phyloP scores from a whole-genome alignment of 92 coral and sea anemone genomes.

The Meandrina meandrites region DNA sequence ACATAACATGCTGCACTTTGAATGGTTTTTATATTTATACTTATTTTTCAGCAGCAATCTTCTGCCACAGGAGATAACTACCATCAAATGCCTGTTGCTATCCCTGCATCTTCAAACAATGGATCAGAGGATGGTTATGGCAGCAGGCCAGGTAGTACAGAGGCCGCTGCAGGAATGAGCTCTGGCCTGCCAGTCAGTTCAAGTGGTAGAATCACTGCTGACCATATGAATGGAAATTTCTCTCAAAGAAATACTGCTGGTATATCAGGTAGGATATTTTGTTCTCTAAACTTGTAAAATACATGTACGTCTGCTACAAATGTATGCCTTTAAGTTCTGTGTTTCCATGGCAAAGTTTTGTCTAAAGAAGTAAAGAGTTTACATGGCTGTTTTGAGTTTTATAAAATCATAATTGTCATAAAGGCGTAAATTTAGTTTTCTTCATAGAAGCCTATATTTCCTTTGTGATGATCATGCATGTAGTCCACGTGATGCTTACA shows the following conservation, averaged over 20 bases:
- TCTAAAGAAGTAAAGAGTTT: not conserved
- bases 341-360: too few relatives aligned
- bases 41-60: conserved; percentile 30
- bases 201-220: conserved; percentile 78
- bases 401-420: too few relatives aligned
- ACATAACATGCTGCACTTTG: not conserved
- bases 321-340: too few relatives aligned
- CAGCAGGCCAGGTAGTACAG: conserved; percentile 67
- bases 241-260: conserved; percentile 48
- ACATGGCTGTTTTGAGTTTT: not conserved
- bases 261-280: conserved; percentile 62
- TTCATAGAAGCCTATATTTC: too few relatives aligned
- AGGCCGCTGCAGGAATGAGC: conserved; percentile 70
- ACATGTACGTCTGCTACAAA: too few relatives aligned
- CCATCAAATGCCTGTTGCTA: conserved; percentile 76
- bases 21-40: not conserved
- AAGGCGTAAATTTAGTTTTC: too few relatives aligned
- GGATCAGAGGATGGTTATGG: conserved; percentile 59
- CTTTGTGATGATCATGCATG: too few relatives aligned
- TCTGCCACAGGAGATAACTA: conserved; percentile 10
- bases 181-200: conserved; percentile 65
- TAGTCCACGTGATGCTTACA: too few relatives aligned
- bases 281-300: too few relatives aligned
- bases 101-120: conserved; percentile 80
- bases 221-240: conserved; percentile 34